These are phyloP conservation scores for Hydrozoanthus gracilis DNA, from an alignment of 92 coral and sea anemone genomes.

Conservation along the genomic window DNA sequence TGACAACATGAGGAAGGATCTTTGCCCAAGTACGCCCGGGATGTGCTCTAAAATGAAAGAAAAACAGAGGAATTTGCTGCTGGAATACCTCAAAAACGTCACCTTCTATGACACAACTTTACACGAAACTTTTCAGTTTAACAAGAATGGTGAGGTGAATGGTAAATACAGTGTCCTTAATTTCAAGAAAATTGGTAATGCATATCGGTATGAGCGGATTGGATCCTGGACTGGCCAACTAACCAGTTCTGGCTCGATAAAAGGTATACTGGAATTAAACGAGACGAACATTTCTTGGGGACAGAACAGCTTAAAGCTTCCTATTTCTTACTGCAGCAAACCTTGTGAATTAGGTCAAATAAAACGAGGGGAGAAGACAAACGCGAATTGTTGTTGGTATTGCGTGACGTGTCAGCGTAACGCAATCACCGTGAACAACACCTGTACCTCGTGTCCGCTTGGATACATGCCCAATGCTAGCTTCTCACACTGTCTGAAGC, in stretches of 20 bases:
- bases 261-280: slow-evolving; percentile 40
- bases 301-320: neutral
- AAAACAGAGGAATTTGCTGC: neutral
- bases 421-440: slow-evolving; percentile 49
- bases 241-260: slow-evolving; percentile 43
- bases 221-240: slow-evolving; percentile 52
- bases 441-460: slow-evolving; percentile 39
- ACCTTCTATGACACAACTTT: slow-evolving; percentile 12
- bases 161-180: slow-evolving; percentile 28
- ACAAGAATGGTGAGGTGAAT: slow-evolving; percentile 29
- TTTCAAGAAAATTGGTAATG: slow-evolving; percentile 25
- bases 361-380: neutral
- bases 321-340: slow-evolving; percentile 48
- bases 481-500: neutral
- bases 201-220: slow-evolving; percentile 28
- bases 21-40: neutral
- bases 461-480: slow-evolving; percentile 38
- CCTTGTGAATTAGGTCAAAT: slow-evolving; percentile 35
- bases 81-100: slow-evolving; percentile 23
- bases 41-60: slow-evolving; percentile 10
- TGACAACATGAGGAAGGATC: neutral
- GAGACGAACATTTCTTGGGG: slow-evolving; percentile 49
- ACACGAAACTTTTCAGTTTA: slow-evolving; percentile 21
- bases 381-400: slow-evolving; percentile 54
- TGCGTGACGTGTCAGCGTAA: slow-evolving; percentile 30